Conservation (phyloP, 1,140 invertebrate species). For the Dermatophagoides farinae region DNA sequence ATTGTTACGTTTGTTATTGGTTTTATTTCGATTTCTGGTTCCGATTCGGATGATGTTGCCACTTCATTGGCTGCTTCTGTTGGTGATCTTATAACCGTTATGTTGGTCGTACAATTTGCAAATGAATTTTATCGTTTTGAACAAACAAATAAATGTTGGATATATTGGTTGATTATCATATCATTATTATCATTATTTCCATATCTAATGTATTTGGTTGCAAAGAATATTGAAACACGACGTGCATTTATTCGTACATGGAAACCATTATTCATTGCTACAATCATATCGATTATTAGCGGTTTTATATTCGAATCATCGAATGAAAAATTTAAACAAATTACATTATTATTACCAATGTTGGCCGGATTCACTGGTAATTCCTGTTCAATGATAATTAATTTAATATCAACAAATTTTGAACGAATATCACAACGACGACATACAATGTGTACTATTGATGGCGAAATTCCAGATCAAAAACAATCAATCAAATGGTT, state of each 20-base stretch:
- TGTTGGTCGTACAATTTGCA: not conserved
- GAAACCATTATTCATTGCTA: not conserved
- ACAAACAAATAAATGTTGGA: not conserved
- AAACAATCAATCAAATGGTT: not conserved
- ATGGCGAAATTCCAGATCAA: not conserved
- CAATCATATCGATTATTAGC: not conserved
- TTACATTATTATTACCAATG: not conserved
- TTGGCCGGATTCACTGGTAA: conserved; percentile 1
- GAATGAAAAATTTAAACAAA: not conserved
- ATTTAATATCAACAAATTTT: not conserved
- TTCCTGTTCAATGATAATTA: not conserved
- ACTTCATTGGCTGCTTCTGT: not conserved
- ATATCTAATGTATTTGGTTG: not conserved
- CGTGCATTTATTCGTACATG: not conserved
- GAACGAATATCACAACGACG: not conserved
- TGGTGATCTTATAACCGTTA: conserved; percentile 2
- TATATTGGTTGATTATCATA: not conserved
- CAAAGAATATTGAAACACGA: not conserved
- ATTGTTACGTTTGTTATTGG: not conserved
- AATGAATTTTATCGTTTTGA: not conserved
- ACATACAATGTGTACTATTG: not conserved
- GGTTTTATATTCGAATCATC: not conserved
- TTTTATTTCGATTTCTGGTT: not conserved
- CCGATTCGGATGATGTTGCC: conserved; percentile 1
- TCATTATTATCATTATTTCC: not conserved